Percentiles rank a stretch among this genome's conserved stretches.
phyloP scores from a whole-genome alignment of 2,113 vertebrate species.

The Rhineura floridana region DNA sequence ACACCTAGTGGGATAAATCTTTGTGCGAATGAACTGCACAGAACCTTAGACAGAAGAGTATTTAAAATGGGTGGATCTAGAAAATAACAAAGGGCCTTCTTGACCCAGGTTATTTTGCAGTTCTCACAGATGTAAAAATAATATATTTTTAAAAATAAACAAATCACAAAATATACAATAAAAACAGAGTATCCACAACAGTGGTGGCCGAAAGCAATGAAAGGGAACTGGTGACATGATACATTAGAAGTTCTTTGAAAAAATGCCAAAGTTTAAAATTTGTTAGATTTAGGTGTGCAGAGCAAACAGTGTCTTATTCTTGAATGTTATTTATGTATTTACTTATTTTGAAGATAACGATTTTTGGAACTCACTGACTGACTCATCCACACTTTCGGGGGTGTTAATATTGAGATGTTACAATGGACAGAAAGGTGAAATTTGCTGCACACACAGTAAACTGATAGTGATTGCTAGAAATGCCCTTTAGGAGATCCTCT shows the following conservation, averaged over 20 bases:
- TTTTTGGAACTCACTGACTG: not conserved
- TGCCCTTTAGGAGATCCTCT: no score
- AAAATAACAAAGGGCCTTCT: not conserved
- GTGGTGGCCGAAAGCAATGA: no score
- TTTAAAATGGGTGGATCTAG: not conserved
- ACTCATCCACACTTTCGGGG: no score
- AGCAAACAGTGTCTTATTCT: not conserved
- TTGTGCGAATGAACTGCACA: not conserved
- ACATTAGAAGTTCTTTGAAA: not conserved
- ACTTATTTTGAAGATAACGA: not conserved
- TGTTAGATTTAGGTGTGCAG: not conserved
- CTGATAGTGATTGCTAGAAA: no score
- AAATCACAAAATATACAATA: not conserved
- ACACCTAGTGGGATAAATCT: constrained; percentile 7
- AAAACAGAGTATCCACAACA: not conserved
- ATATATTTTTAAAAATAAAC: not conserved
- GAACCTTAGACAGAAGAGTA: not conserved
- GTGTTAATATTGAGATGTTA: no score
- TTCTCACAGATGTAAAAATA: not conserved
- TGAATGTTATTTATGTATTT: not conserved
- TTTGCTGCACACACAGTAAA: no score
- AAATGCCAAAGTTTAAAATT: not conserved
- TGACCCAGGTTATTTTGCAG: not conserved
- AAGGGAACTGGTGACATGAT: not conserved
- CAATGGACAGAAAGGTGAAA: no score